Conservation (phyloP, 2,113 vertebrate genomes). For the Pluvianellus socialis region DNA sequence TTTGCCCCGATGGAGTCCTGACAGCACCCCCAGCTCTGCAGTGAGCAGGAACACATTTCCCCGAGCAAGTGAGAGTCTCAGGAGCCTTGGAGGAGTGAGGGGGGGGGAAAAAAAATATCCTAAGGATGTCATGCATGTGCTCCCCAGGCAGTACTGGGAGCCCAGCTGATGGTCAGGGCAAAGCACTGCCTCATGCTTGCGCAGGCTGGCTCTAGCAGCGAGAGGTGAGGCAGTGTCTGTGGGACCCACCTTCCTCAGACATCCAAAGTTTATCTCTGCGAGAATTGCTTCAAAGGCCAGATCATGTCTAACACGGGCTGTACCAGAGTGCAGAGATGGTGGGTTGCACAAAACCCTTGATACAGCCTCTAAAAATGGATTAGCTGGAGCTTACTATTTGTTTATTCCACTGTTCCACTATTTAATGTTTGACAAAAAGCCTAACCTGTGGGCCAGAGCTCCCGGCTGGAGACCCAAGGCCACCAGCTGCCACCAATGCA, state of each 20-base stretch:
- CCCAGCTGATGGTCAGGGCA: too few species aligned
- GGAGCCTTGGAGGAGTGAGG: neutral
- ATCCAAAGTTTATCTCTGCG: neutral
- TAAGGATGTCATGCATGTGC: neutral
- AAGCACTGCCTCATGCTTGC: fast-evolving
- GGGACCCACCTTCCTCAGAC: neutral
- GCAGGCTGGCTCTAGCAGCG: neutral
- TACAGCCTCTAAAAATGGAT: neutral
- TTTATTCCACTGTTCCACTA: neutral
- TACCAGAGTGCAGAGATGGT: neutral
- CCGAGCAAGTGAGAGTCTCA: fast-evolving
- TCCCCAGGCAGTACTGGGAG: neutral
- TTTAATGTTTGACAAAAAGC: neutral
- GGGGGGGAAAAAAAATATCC: neutral
- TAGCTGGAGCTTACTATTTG: neutral
- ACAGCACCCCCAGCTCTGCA: neutral
- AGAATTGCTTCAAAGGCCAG: neutral
- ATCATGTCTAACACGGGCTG: neutral
- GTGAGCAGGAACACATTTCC: neutral
- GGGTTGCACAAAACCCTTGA: neutral
- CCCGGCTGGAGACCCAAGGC: neutral
- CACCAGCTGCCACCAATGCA: neutral
- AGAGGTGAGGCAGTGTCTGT: neutral
- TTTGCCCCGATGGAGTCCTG: fast-evolving
- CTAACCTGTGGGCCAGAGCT: neutral